Percentiles rank a stretch among this genome's conserved stretches.
These are phyloP conservation scores for Holothuria scabra DNA, from an alignment of 53 echinoderm and acorn worm species.

Conservation along the genomic window DNA sequence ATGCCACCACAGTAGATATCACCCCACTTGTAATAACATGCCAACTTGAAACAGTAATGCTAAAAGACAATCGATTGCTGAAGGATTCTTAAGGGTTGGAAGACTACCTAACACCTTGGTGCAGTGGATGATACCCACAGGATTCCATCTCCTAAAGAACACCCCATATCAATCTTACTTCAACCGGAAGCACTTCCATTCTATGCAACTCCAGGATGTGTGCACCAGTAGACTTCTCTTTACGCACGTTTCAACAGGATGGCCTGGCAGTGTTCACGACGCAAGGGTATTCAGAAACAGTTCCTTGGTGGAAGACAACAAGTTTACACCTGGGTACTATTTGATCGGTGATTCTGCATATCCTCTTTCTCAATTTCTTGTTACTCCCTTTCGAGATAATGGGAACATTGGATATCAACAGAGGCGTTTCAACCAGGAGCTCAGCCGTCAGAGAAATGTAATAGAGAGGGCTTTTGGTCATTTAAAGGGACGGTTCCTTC, in stretches of 20 bases:
- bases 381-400: constrained; percentile 16
- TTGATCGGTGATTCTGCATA: constrained; percentile 15
- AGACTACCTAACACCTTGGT: constrained; percentile 6
- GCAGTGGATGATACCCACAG: constrained; percentile 14
- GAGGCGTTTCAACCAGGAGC: neutral
- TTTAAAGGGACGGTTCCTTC: constrained; percentile 11
- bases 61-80: neutral
- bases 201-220: constrained; percentile 2
- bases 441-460: constrained; percentile 8
- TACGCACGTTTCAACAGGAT: neutral
- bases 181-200: constrained; percentile 5
- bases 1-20: neutral
- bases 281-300: constrained; percentile 17
- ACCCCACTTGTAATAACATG: neutral
- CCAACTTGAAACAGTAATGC: neutral
- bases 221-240: neutral
- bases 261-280: constrained; percentile 24
- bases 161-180: constrained; percentile 1
- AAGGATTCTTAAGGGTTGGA: constrained; percentile 10
- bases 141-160: neutral
- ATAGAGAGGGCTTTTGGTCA: constrained; percentile 18
- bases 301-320: neutral
- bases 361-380: neutral
- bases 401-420: neutral
- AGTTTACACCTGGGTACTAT: neutral